These are phyloP conservation scores for Dorcus parallelipipedus DNA, from an alignment of 2,888 invertebrate species.

Conservation along the genomic window DNA sequence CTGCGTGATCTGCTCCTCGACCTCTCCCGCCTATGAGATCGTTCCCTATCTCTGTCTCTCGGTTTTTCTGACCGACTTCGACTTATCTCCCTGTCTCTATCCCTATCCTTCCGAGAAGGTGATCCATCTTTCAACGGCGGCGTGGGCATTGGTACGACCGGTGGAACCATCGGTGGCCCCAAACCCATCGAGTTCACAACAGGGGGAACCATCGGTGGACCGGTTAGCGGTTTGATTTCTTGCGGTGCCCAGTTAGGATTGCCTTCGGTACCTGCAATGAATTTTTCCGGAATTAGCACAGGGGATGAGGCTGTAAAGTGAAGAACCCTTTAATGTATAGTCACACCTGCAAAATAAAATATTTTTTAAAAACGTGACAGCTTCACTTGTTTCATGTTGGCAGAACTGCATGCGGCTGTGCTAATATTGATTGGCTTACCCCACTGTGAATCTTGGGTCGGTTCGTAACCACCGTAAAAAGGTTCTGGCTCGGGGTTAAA, in stretches of 20 bases:
- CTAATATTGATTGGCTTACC: conserved; percentile 41
- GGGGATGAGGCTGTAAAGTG: no score
- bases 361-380: no score
- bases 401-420: no score
- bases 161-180: conserved; percentile 41
- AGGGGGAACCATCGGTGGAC: conserved; percentile 49
- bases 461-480: conserved; percentile 63
- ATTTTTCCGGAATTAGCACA: not conserved
- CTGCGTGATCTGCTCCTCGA: conserved; percentile 65
- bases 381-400: no score
- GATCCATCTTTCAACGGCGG: conserved; percentile 22
- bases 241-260: conserved; percentile 56
- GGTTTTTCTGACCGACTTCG: conserved; percentile 40
- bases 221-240: conserved; percentile 68
- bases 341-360: no score
- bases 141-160: conserved; percentile 25
- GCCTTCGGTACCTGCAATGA: conserved; percentile 13
- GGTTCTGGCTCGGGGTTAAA: conserved; percentile 57
- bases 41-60: conserved; percentile 48
- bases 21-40: conserved; percentile 65
- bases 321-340: no score
- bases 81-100: conserved; percentile 19
- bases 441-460: conserved; percentile 73
- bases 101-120: conserved; percentile 23
- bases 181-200: conserved; percentile 35